Percentiles rank a stretch among this genome's conserved stretches.
These are phyloP conservation scores for Sternotherus odoratus DNA, from an alignment of 2,797 vertebrate species.

Conservation along the genomic window DNA sequence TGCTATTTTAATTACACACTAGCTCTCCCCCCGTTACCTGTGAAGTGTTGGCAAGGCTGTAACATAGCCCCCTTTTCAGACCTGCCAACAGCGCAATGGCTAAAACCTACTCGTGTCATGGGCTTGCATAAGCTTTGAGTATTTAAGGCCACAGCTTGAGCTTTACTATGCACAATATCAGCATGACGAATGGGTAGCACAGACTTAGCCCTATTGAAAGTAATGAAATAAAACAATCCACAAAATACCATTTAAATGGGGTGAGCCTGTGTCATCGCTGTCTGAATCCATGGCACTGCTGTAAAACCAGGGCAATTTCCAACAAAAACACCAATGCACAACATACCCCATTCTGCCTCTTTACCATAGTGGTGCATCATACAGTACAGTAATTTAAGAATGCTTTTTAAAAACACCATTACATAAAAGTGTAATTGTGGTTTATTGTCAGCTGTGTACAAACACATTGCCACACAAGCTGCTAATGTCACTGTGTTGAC, in stretches of 20 bases:
- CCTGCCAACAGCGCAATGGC: constrained; percentile 45
- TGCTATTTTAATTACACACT: constrained; percentile 53
- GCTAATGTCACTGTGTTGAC: constrained; percentile 40
- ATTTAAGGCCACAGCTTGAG: constrained; percentile 59
- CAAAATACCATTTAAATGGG: constrained; percentile 13
- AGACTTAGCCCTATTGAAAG: constrained; percentile 53
- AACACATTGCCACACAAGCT: constrained; percentile 64
- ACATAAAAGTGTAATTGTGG: constrained; percentile 55
- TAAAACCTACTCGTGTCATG: constrained; percentile 58
- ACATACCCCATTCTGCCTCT: not conserved
- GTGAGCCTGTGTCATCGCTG: constrained; percentile 18
- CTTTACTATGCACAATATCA: constrained; percentile 21
- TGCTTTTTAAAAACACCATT: constrained; percentile 50
- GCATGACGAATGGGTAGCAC: constrained; percentile 29
- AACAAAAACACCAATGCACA: not conserved
- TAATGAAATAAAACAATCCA: constrained; percentile 69
- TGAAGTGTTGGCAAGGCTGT: constrained; percentile 44
- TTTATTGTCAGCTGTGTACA: constrained; percentile 65
- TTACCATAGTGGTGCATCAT: not conserved
- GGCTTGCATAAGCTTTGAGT: constrained; percentile 50
- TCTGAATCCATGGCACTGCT: constrained; percentile 38
- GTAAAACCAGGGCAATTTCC: constrained; percentile 40
- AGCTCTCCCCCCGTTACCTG: constrained; percentile 57
- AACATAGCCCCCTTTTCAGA: constrained; percentile 55
- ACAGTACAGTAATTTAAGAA: not conserved